Evolutionary conservation across 2,888 invertebrate genomes (phyloP), one percentile per base, ranked within the genome.

Genomic region (Atherix ibis): DNA sequence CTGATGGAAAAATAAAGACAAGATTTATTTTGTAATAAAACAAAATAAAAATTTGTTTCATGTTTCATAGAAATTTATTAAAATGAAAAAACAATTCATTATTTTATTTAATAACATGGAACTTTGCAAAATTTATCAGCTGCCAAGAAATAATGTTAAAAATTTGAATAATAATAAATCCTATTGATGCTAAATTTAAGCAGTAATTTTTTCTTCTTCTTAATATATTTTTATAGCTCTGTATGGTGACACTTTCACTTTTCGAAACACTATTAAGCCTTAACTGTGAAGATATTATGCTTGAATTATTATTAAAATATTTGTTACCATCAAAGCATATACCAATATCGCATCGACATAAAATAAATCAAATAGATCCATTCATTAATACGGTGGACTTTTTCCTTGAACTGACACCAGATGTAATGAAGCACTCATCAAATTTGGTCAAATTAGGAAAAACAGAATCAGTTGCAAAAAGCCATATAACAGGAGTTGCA

Each of bases 281-380:
- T 40, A 85, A 92, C 60, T 94, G 91, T 62, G 97, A 97, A 61
- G 97, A 97, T 58, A 75, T 95, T 29, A 87, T 97, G 84, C 65
- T 91, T 47, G 89, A 92, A 52, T 65, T 95, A 31, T 72, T 91
- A 30, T 76, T 87, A 52, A 85, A 84, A 52, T 78, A 89, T 54
- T 66, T 95, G 43, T 68, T 77, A 46, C 81, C 83, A 1, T 81
- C 82, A 49, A 71, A 76, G 13, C 84, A 85, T 59, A 71, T 85
- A 16, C 61, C 62, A 27, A 66, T 79, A 35, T 81, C 82, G n/a
- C 82, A 84, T 59, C 66, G 78, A 38, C 67, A 72, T 45, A 68
- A 76, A 48, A 65, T 81, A 33, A 67, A 72, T 41, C 75, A 78
- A 48, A 61, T 78, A 31, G 82, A 84, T 59, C 70, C 78, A 0